A percentile compares a stretch with the other conserved stretches of the same genome.
Evolutionary conservation across 2,113 vertebrate species (phyloP).

Genomic region (Vulpes lagopus): DNA sequence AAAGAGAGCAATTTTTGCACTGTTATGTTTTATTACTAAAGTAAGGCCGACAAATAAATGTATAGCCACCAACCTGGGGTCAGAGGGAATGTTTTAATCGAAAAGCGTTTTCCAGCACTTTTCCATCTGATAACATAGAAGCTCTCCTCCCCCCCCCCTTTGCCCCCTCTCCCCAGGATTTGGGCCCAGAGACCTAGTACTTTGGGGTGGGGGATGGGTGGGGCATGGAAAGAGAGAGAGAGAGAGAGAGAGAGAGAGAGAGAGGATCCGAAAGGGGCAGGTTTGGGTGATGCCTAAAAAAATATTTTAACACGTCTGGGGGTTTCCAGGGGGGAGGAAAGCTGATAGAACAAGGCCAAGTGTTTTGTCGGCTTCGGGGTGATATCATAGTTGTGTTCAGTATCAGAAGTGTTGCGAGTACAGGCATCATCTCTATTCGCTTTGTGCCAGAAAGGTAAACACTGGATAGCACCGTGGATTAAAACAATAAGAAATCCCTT

Average conservation of each 20-base stretch:
- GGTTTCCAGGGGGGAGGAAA: conserved; percentile 62
- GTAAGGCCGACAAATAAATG: conserved; percentile 78
- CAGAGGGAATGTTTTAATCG: conserved; percentile 61
- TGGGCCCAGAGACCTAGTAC: not conserved
- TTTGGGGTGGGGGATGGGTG: conserved; percentile 11
- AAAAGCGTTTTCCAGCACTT: conserved; percentile 66
- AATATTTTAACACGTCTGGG: conserved; percentile 53
- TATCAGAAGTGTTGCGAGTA: conserved; percentile 80
- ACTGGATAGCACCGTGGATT: conserved; percentile 76
- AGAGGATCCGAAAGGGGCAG: conserved; percentile 29
- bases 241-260: not conserved
- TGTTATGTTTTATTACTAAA: conserved; percentile 79
- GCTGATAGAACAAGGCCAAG: conserved; percentile 85
- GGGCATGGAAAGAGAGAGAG: not conserved
- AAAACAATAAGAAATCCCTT: conserved; percentile 87
- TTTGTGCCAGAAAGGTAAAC: conserved; percentile 80
- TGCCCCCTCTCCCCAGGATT: accelerated
- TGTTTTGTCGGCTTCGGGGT: conserved; percentile 81
- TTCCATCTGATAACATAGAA: conserved; percentile 54
- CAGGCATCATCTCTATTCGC: conserved; percentile 83
- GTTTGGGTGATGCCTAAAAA: conserved; percentile 57
- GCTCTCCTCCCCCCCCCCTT: accelerated
- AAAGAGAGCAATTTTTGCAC: conserved; percentile 76
- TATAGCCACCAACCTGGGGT: conserved; percentile 61
- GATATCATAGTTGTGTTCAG: conserved; percentile 77